phyloP scores from a whole-genome alignment of 2,797 vertebrate species.

The Hippopotamyrus pictus region DNA sequence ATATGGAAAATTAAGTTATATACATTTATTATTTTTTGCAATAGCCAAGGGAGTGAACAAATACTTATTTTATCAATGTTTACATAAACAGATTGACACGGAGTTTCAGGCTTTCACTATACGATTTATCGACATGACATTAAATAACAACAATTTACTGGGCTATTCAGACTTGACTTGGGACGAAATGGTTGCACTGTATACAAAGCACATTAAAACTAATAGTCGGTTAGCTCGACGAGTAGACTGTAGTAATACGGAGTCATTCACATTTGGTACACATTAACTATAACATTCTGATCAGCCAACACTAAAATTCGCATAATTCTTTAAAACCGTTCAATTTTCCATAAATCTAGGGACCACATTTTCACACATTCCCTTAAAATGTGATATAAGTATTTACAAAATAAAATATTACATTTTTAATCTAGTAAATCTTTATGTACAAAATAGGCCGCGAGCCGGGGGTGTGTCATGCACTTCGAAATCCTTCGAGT shows the following conservation, averaged over 20 bases:
- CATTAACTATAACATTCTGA: conserved; percentile 98
- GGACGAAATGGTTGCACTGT: conserved; percentile 98
- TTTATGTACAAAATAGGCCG: conserved; percentile 85
- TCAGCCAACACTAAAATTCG: conserved; percentile 94
- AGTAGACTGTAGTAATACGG: conserved; percentile 99
- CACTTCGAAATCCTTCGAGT: conserved; percentile 68
- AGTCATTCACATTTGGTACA: conserved; percentile 99
- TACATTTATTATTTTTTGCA: conserved; percentile 92
- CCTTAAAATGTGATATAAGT: conserved; percentile 88
- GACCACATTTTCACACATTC: conserved; percentile 89
- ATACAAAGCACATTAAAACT: conserved; percentile 99
- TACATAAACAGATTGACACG: conserved; percentile 99
- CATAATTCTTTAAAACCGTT: conserved; percentile 73
- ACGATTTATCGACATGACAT: conserved; percentile 99
- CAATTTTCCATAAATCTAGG: conserved; percentile 88
- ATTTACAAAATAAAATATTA: conserved; percentile 99
- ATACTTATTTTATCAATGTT: conserved; percentile 89
- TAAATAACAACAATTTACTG: conserved; percentile 98
- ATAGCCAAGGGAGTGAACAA: conserved; percentile 93
- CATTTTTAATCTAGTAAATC: conserved; percentile 84
- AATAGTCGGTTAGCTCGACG: conserved; percentile 96
- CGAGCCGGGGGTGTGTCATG: conserved; percentile 75
- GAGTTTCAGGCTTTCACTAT: conserved; percentile 97
- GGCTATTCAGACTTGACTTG: conserved; percentile 99
- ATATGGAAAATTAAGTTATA: conserved; percentile 98